Conservation (phyloP, 35 echinoderm and acorn worm species). For the Ophiothrix spiculata region DNA sequence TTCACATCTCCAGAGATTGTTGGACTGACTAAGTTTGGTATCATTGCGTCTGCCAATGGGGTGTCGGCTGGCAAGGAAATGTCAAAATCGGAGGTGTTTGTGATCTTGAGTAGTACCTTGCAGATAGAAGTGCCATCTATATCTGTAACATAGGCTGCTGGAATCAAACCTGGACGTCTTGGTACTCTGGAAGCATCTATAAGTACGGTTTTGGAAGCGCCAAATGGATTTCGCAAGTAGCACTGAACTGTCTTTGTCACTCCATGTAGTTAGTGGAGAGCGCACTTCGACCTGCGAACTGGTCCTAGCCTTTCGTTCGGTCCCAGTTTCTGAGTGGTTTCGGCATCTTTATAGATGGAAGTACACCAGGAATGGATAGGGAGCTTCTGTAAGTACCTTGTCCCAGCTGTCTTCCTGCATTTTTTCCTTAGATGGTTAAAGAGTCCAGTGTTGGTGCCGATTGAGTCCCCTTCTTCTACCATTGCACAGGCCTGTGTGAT, state of each 20-base stretch:
- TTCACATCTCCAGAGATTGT: neutral
- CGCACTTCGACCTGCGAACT: neutral
- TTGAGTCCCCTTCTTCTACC: too few relatives aligned
- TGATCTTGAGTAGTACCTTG: neutral
- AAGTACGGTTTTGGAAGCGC: neutral
- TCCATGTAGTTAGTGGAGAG: neutral
- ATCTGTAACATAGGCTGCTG: neutral
- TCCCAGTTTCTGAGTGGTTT: neutral
- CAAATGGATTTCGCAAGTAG: neutral
- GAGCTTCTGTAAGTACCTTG: too few relatives aligned
- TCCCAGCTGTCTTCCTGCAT: too few relatives aligned
- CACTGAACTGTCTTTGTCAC: neutral
- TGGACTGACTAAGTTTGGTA: neutral
- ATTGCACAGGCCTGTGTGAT: too few relatives aligned
- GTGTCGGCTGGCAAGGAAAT: neutral
- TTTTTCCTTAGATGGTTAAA: too few relatives aligned
- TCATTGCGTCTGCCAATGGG: neutral
- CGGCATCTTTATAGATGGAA: neutral
- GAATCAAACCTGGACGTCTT: neutral
- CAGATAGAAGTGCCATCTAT: neutral
- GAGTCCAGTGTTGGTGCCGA: too few relatives aligned
- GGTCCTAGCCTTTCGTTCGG: neutral
- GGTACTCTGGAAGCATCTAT: neutral
- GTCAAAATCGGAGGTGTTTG: neutral
- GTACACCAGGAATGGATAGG: slow-evolving; percentile 10